Evolutionary conservation across 2,888 invertebrate genomes (phyloP).

Genomic region (Spisula solida): DNA sequence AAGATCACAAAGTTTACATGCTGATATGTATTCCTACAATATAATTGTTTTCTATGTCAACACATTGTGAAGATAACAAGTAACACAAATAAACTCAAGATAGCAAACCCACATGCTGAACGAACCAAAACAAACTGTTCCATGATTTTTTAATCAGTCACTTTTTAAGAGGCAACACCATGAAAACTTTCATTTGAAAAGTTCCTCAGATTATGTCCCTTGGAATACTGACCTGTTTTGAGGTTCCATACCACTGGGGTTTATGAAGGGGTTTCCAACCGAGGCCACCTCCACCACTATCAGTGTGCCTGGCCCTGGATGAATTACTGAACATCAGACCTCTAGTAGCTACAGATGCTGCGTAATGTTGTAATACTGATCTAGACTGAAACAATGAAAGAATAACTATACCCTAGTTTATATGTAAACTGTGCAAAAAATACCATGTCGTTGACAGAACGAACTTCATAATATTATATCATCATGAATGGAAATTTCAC

Average conservation of each 20-base stretch:
- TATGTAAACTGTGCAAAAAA: too few relatives aligned
- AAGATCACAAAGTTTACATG: too few relatives aligned
- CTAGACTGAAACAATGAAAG: conserved; percentile 75
- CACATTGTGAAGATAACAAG: too few relatives aligned
- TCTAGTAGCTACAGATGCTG: conserved; percentile 83
- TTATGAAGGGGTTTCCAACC: conserved; percentile 87
- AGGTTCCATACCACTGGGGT: conserved; percentile 83
- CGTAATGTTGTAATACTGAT: conserved; percentile 80
- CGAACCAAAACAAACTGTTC: too few relatives aligned
- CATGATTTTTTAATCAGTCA: neutral
- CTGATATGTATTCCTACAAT: too few relatives aligned
- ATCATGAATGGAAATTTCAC: too few relatives aligned
- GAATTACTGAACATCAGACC: conserved; percentile 84
- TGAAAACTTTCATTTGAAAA: neutral
- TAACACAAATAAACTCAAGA: too few relatives aligned
- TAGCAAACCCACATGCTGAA: too few relatives aligned
- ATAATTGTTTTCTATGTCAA: too few relatives aligned
- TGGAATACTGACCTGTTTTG: conserved; percentile 52
- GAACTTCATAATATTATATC: too few relatives aligned
- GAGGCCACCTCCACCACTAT: conserved; percentile 74
- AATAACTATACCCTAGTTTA: conserved; percentile 50
- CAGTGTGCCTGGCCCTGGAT: conserved; percentile 70
- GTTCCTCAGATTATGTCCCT: neutral
- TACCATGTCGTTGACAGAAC: too few relatives aligned
- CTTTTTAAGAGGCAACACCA: neutral